A percentile compares a stretch with the other conserved stretches of the same genome.
Evolutionary conservation across 2,797 vertebrate genomes (phyloP).

Genomic region (Thripadectes ignobilis): DNA sequence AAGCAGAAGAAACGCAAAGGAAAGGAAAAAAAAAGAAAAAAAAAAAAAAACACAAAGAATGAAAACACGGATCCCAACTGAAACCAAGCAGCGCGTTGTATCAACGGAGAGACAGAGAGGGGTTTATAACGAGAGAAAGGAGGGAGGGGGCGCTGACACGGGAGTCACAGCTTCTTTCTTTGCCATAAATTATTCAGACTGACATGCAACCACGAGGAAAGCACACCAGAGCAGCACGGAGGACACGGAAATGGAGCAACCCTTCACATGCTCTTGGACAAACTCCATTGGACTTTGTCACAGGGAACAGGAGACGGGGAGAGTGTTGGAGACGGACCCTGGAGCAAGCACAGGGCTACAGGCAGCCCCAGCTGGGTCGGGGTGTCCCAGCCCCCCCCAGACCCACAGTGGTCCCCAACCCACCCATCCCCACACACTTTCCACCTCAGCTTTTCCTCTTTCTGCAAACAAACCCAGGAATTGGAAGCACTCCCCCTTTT

Average conservation of each 20-base stretch:
- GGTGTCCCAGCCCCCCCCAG: background rate
- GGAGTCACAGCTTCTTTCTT: background rate
- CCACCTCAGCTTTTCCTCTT: background rate
- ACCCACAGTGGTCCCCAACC: background rate
- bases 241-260: background rate
- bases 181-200: background rate
- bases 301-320: background rate
- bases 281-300: background rate
- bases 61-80: conserved; percentile 68
- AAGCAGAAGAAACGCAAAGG: conserved; percentile 79
- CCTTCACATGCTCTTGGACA: background rate
- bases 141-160: background rate
- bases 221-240: background rate
- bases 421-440: background rate
- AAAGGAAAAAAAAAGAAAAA: conserved; percentile 52
- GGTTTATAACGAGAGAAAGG: background rate
- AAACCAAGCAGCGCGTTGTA: conserved; percentile 60
- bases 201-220: background rate
- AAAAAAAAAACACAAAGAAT: conserved; percentile 30
- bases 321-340: rapidly evolving
- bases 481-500: rapidly evolving
- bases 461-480: background rate
- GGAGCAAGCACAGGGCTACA: background rate
- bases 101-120: conserved; percentile 8
- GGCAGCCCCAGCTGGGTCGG: background rate